Percentiles rank a stretch among this genome's conserved stretches.
Conservation (phyloP, 2,888 invertebrate genomes). For the Netelia fuscicornis region DNA sequence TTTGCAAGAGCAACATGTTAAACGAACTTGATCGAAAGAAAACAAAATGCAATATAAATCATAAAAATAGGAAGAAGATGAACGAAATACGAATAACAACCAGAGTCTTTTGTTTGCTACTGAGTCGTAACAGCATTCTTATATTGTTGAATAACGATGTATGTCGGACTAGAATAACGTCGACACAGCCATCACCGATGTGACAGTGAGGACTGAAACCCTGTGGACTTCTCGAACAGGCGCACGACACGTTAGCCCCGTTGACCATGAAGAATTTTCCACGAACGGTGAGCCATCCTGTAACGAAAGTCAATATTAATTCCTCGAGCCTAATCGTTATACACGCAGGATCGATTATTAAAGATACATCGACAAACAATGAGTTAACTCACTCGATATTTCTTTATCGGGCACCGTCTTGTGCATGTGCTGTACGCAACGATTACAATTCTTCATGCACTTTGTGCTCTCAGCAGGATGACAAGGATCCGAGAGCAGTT, state of each 20-base stretch:
- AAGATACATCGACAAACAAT: background rate
- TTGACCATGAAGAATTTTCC: conserved; percentile 92
- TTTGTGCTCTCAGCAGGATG: conserved; percentile 84
- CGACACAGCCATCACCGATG: conserved; percentile 92
- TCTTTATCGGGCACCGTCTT: conserved; percentile 78
- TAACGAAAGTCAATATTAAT: background rate
- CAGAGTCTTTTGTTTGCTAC: conserved; percentile 88
- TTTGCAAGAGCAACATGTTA: background rate
- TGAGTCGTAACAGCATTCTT: conserved; percentile 88
- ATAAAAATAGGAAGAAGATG: background rate
- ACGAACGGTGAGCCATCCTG: conserved; percentile 87
- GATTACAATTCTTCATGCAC: conserved; percentile 86
- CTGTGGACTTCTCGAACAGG: conserved; percentile 90
- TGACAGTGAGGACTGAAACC: conserved; percentile 93
- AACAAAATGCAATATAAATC: background rate
- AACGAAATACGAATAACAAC: conserved; percentile 84
- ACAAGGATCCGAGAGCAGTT: conserved; percentile 85
- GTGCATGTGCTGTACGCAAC: conserved; percentile 80
- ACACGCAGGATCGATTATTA: conserved; percentile 1
- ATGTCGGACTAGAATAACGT: conserved; percentile 91
- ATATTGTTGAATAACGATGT: conserved; percentile 90
- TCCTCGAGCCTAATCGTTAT: too few relatives aligned
- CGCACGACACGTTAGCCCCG: conserved; percentile 91
- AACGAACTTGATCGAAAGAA: background rate
- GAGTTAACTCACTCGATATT: conserved; percentile 78